Percentiles rank a stretch among this genome's conserved stretches.
phyloP scores from a whole-genome alignment of 2,113 vertebrate genomes.

The Rhea pennata region DNA sequence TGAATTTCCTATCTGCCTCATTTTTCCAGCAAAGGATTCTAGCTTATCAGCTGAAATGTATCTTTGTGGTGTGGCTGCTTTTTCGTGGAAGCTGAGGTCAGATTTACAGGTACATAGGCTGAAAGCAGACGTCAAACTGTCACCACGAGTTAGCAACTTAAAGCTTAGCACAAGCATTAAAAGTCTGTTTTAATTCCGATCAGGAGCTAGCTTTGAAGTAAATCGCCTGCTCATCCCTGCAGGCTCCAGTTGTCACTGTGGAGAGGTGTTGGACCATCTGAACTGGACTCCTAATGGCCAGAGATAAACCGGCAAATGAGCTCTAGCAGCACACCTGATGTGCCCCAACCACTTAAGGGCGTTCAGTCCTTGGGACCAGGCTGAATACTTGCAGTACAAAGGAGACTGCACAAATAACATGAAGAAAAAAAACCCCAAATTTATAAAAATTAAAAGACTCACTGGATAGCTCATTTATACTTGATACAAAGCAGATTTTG shows the following conservation, averaged over 20 bases:
- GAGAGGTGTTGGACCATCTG: background rate
- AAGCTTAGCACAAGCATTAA: background rate
- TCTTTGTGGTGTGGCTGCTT: background rate
- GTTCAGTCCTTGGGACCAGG: background rate
- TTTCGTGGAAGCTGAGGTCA: background rate
- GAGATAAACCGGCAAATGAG: background rate
- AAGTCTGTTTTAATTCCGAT: background rate
- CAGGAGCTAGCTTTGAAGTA: background rate
- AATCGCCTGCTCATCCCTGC: background rate
- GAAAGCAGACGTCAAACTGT: background rate
- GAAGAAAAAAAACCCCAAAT: background rate
- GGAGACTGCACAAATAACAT: background rate
- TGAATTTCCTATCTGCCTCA: background rate
- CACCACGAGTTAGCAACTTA: background rate
- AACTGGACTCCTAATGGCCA: background rate
- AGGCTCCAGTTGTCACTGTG: background rate
- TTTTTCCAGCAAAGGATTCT: background rate
- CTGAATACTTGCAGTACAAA: background rate
- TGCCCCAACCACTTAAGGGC: background rate
- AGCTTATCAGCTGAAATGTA: background rate
- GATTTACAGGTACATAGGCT: background rate
- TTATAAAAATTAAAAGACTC: background rate
- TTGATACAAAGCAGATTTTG: background rate
- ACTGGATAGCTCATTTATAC: fast-evolving
- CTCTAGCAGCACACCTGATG: background rate